Evolutionary conservation across 1,140 invertebrate genomes (phyloP).

Genomic region (Zaprionus africanus): DNA sequence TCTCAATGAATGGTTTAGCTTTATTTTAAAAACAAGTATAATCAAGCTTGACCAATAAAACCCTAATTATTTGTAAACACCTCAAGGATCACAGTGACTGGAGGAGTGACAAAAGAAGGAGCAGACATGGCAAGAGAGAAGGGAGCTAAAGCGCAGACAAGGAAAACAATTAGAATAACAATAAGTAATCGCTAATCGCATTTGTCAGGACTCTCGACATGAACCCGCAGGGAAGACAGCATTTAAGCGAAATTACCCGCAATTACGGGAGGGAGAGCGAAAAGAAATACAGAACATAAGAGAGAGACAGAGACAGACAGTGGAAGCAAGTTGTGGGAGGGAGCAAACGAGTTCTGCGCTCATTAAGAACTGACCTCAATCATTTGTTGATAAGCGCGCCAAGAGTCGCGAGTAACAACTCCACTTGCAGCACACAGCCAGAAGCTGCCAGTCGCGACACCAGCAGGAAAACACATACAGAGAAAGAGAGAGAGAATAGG

Average conservation of each 20-base stretch:
- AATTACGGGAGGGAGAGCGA: constrained; percentile 54
- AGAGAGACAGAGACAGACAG: constrained; percentile 6
- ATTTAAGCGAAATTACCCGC: constrained; percentile 67
- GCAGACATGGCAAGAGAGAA: background rate
- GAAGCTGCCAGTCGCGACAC: constrained; percentile 39
- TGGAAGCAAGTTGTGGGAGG: background rate
- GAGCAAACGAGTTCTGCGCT: background rate
- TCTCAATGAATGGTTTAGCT: background rate
- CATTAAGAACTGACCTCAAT: constrained; percentile 72
- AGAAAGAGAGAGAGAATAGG: constrained; percentile 13
- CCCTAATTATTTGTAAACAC: background rate
- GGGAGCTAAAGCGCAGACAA: constrained; percentile 5
- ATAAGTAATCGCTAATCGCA: constrained; percentile 61
- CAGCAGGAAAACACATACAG: constrained; percentile 24
- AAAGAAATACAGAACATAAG: background rate
- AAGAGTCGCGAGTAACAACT: constrained; percentile 47
- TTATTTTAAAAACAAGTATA: background rate
- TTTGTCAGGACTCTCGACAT: constrained; percentile 54
- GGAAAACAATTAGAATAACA: constrained; percentile 37
- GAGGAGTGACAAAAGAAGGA: background rate
- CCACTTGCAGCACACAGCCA: constrained; percentile 20
- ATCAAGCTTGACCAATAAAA: background rate
- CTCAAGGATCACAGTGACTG: background rate
- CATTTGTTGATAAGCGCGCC: constrained; percentile 73
- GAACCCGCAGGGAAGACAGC: constrained; percentile 22